Evolutionary conservation across 2,888 invertebrate species (phyloP).

Genomic region (Argyresthia albistria): DNA sequence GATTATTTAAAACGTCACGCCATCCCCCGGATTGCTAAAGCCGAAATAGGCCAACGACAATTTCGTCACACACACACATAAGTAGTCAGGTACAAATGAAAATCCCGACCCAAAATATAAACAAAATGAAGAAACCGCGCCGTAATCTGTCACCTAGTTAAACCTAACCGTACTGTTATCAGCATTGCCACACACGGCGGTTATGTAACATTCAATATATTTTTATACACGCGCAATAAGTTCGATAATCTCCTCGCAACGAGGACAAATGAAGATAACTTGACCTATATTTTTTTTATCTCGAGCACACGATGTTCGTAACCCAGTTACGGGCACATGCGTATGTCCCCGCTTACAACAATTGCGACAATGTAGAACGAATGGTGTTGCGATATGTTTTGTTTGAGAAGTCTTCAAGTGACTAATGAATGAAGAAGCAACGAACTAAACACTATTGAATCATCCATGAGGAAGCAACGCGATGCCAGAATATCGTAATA

Average conservation of each 20-base stretch:
- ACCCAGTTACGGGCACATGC: constrained; percentile 57
- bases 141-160: neutral
- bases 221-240: constrained; percentile 55
- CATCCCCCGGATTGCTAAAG: too few relatives aligned
- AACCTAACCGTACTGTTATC: constrained; percentile 6
- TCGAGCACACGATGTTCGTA: constrained; percentile 49
- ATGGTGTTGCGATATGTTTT: constrained; percentile 21
- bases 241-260: constrained; percentile 57
- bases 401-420: constrained; percentile 13
- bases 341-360: constrained; percentile 22
- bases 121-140: too few relatives aligned
- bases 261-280: constrained; percentile 69
- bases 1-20: too few relatives aligned
- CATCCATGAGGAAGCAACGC: neutral
- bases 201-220: constrained; percentile 38
- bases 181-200: constrained; percentile 10
- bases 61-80: too few relatives aligned
- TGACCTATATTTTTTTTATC: constrained; percentile 72
- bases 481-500: neutral
- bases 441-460: neutral
- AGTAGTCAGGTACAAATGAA: too few relatives aligned
- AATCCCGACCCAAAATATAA: too few relatives aligned
- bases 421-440: neutral
- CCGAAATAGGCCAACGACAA: too few relatives aligned
- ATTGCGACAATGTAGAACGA: constrained; percentile 38